A percentile compares a stretch with the other conserved stretches of the same genome.
Conservation (phyloP, 2,797 vertebrate genomes). For the Philypnodon macrostomus region DNA sequence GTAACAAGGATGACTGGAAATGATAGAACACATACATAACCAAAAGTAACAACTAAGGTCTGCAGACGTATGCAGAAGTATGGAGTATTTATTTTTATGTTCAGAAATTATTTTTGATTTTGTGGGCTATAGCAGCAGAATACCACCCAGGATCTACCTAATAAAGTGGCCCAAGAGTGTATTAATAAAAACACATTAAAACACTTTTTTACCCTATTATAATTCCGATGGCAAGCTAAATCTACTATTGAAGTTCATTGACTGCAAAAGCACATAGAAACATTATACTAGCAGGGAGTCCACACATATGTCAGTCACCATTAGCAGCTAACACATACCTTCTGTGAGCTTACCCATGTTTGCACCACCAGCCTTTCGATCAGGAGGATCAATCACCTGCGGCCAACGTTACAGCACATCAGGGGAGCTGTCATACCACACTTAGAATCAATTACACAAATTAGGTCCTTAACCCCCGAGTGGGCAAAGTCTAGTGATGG, state of each 20-base stretch:
- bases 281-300: slow-evolving; percentile 23
- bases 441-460: slow-evolving; percentile 81
- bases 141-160: no score
- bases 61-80: no score
- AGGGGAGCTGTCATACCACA: slow-evolving; percentile 75
- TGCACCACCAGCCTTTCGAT: slow-evolving; percentile 53
- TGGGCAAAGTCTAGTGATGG: slow-evolving; percentile 40
- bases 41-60: no score
- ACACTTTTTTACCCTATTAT: no score
- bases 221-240: no score
- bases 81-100: no score
- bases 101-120: no score
- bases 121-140: no score
- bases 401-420: slow-evolving; percentile 61
- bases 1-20: no score
- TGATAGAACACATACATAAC: no score
- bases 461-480: slow-evolving; percentile 64
- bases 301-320: slow-evolving; percentile 22
- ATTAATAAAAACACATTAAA: no score
- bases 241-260: neutral
- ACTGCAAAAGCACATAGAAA: slow-evolving; percentile 23
- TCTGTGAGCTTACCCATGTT: slow-evolving; percentile 26
- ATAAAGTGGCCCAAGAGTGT: no score
- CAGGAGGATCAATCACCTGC: slow-evolving; percentile 71
- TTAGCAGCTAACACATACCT: slow-evolving; percentile 45